These are phyloP conservation scores for Clistopyga incitator DNA, from an alignment of 2,888 invertebrate species.

Conservation along the genomic window DNA sequence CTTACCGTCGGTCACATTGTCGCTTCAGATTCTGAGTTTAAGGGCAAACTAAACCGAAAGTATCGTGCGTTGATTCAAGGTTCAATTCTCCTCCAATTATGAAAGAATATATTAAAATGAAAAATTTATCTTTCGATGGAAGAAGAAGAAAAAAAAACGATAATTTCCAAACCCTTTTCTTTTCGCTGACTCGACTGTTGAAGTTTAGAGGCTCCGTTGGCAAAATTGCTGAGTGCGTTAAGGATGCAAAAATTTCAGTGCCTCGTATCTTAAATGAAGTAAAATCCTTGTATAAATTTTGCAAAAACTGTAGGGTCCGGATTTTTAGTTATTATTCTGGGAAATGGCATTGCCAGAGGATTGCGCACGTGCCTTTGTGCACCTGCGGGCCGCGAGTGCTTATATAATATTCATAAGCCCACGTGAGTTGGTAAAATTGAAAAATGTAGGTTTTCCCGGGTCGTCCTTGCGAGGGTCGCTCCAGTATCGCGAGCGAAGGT, in stretches of 20 bases:
- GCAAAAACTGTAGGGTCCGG: neutral
- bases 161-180: no score
- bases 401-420: conserved; percentile 1
- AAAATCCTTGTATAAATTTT: neutral
- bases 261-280: neutral
- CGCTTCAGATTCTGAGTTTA: neutral
- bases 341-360: neutral
- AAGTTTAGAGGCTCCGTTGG: neutral
- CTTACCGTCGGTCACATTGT: neutral
- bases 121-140: no score
- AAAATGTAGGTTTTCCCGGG: conserved; percentile 28
- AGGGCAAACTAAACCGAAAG: neutral
- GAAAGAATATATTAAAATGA: neutral
- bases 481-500: neutral
- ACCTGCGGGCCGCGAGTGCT: neutral
- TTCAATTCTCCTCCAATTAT: neutral
- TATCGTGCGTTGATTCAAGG: neutral
- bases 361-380: neutral
- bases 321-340: neutral
- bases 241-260: neutral
- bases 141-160: no score
- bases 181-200: no score
- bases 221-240: neutral
- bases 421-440: conserved; percentile 1
- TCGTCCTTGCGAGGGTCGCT: conserved; percentile 18